These are phyloP conservation scores for Eonycteris spelaea DNA, from an alignment of 2,113 vertebrate species.

Conservation along the genomic window DNA sequence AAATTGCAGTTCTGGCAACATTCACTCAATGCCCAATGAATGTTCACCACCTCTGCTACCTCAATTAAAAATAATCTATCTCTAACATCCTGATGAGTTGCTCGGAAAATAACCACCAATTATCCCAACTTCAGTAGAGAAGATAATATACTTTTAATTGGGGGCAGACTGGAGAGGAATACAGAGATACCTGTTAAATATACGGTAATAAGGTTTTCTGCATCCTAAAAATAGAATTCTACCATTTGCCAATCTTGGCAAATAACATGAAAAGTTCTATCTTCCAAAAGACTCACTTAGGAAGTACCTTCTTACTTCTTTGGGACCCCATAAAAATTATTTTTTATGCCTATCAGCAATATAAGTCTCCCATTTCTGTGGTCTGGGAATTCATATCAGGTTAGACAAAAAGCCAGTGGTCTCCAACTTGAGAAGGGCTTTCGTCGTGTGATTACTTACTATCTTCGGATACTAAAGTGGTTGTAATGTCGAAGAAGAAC, in stretches of 20 bases:
- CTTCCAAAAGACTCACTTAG: background rate
- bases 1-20: background rate
- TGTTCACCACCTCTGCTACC: background rate
- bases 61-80: slow-evolving; percentile 44
- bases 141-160: slow-evolving; percentile 32
- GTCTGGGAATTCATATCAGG: background rate
- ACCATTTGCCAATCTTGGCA: background rate
- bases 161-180: background rate
- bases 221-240: background rate
- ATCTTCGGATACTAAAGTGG: background rate
- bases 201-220: background rate
- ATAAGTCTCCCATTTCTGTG: background rate
- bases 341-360: background rate
- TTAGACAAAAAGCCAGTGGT: background rate
- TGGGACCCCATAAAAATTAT: background rate
- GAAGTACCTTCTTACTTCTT: background rate
- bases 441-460: background rate
- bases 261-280: background rate
- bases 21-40: background rate
- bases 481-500: background rate
- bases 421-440: background rate
- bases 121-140: slow-evolving; percentile 31
- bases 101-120: slow-evolving; percentile 51
- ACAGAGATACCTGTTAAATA: background rate
- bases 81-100: slow-evolving; percentile 38